These are phyloP conservation scores for Apotomis capreana DNA, from an alignment of 2,888 invertebrate genomes.

Conservation along the genomic window DNA sequence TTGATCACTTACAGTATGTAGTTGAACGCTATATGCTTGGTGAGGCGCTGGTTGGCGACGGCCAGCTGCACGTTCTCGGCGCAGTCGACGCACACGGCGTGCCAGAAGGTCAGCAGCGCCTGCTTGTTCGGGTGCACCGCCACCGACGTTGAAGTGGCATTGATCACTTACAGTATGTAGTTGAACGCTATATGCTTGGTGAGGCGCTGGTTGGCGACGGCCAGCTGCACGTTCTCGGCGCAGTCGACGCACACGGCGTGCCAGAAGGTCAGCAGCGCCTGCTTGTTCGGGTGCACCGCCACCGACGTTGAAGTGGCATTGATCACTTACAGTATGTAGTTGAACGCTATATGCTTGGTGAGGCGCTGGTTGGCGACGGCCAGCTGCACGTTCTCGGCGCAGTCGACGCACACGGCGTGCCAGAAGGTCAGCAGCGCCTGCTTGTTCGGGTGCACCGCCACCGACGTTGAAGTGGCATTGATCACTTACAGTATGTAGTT, in stretches of 20 bases:
- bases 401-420: slow-evolving; percentile 96
- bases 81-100: slow-evolving; percentile 95
- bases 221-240: slow-evolving; percentile 95
- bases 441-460: slow-evolving; percentile 97
- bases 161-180: slow-evolving; percentile 92
- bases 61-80: slow-evolving; percentile 96
- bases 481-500: slow-evolving; percentile 95
- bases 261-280: slow-evolving; percentile 96
- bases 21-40: slow-evolving; percentile 97
- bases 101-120: slow-evolving; percentile 96
- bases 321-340: slow-evolving; percentile 94
- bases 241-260: slow-evolving; percentile 96
- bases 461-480: slow-evolving; percentile 81
- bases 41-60: slow-evolving; percentile 92
- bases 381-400: slow-evolving; percentile 95
- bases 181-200: slow-evolving; percentile 98
- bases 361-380: slow-evolving; percentile 94
- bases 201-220: slow-evolving; percentile 93
- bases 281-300: slow-evolving; percentile 97
- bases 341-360: slow-evolving; percentile 97
- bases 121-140: slow-evolving; percentile 98
- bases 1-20: slow-evolving; percentile 92
- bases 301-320: slow-evolving; percentile 84
- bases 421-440: slow-evolving; percentile 96
- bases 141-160: slow-evolving; percentile 84